Conservation (phyloP, 2,797 vertebrate genomes). For the Brachyrhaphis roseni region DNA sequence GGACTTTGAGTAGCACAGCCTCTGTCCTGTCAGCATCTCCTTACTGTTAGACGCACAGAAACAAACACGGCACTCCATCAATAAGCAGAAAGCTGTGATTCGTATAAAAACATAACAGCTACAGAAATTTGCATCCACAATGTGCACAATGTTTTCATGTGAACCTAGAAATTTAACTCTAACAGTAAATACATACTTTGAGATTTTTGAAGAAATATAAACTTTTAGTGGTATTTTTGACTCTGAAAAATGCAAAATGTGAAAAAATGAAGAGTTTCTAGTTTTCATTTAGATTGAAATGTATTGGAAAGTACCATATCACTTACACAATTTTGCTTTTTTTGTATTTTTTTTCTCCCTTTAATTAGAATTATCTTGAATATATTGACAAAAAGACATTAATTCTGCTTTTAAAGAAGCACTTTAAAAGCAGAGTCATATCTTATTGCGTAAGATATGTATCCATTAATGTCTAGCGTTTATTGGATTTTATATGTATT, state of each 20-base stretch:
- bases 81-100: neutral
- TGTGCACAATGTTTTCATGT: neutral
- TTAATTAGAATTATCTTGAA: neutral
- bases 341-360: neutral
- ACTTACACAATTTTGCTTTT: neutral
- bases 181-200: neutral
- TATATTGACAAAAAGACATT: neutral
- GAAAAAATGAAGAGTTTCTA: neutral
- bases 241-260: neutral
- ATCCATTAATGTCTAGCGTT: neutral
- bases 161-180: neutral
- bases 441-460: neutral
- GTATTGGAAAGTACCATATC: neutral
- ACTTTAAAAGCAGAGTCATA: no score
- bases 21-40: slow-evolving; percentile 97
- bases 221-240: neutral
- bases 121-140: neutral
- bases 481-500: neutral
- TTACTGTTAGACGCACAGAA: slow-evolving; percentile 77
- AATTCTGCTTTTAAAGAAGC: neutral
- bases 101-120: neutral
- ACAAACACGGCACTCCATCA: slow-evolving; percentile 19
- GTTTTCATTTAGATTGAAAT: neutral
- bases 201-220: neutral
- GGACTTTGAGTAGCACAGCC: slow-evolving; percentile 95